These are phyloP conservation scores for Cremastinae sp. DNA, from an alignment of 2,888 invertebrate species.

Conservation along the genomic window DNA sequence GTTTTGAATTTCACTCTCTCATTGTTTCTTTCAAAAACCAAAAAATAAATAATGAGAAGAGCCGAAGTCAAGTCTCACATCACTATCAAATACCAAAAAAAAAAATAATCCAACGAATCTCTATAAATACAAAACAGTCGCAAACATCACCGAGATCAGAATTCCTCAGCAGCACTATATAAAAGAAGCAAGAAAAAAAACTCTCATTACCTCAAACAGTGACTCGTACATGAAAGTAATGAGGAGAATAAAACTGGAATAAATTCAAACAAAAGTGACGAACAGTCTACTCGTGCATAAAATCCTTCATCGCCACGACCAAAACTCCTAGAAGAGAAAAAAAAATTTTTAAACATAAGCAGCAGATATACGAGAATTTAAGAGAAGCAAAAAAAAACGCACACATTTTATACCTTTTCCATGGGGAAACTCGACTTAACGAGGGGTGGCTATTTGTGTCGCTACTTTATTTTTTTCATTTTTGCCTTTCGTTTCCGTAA, in stretches of 20 bases:
- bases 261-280: background rate
- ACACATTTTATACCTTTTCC: constrained; percentile 83
- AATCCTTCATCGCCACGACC: constrained; percentile 22
- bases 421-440: constrained; percentile 72
- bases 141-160: constrained; percentile 53
- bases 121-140: constrained; percentile 54
- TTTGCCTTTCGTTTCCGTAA: constrained; percentile 32
- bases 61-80: constrained; percentile 4
- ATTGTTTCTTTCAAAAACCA: background rate
- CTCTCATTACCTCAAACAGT: constrained; percentile 43
- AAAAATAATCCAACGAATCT: constrained; percentile 7
- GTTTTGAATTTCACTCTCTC: no score
- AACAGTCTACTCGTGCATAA: constrained; percentile 17
- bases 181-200: constrained; percentile 36
- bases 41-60: background rate
- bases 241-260: constrained; percentile 7
- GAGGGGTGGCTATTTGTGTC: constrained; percentile 63
- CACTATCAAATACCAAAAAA: constrained; percentile 19
- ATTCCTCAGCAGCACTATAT: constrained; percentile 19
- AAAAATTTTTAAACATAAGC: background rate
- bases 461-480: constrained; percentile 55
- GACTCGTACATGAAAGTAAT: constrained; percentile 34
- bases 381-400: constrained; percentile 45
- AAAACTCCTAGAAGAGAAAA: background rate
- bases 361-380: background rate